Conservation (phyloP, 1,140 invertebrate species). For the Akabosia matsudoensis region DNA sequence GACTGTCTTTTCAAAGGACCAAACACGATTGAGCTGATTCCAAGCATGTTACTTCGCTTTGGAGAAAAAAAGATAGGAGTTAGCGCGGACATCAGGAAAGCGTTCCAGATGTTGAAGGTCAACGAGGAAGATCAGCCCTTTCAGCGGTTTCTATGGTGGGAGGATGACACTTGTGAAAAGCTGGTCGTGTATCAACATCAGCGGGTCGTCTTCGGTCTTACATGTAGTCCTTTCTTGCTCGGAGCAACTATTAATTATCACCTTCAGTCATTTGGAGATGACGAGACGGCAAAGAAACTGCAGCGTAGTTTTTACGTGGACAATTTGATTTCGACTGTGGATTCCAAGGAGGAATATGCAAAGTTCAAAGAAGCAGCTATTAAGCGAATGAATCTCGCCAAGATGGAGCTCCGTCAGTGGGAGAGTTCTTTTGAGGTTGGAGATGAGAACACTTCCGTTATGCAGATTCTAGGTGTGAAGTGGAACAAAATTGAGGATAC, state of each 20-base stretch:
- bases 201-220: not conserved
- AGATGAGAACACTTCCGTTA: not conserved
- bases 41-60: not conserved
- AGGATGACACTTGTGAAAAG: not conserved
- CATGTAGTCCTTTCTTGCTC: not conserved
- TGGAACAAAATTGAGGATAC: not conserved
- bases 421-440: not conserved
- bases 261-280: not conserved
- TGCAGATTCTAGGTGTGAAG: not conserved
- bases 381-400: not conserved
- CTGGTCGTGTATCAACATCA: not conserved
- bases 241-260: not conserved
- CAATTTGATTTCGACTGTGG: not conserved
- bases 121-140: not conserved
- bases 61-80: not conserved
- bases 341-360: not conserved
- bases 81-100: not conserved
- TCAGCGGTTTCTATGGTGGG: not conserved
- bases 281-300: not conserved
- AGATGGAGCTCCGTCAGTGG: not conserved
- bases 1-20: slow-evolving; percentile 1
- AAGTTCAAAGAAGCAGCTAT: not conserved
- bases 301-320: not conserved
- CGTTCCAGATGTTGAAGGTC: not conserved
- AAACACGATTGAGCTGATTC: not conserved